Evolutionary conservation across 2,888 invertebrate genomes (phyloP).

Genomic region (Nephrotoma appendiculata): DNA sequence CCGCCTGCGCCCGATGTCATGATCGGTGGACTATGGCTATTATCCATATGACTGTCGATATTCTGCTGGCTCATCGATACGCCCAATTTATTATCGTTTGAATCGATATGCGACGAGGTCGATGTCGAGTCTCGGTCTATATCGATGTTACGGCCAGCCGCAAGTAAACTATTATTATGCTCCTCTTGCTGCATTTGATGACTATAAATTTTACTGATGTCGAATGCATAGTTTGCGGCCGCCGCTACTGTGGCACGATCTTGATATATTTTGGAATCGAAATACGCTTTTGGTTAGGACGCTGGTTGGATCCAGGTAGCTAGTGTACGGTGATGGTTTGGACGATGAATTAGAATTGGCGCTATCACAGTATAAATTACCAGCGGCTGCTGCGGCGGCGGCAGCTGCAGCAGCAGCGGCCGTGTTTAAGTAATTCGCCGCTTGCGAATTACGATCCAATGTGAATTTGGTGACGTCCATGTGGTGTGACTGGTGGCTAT

Average conservation of each 20-base stretch:
- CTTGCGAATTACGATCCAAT: conserved; percentile 24
- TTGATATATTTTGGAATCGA: conserved; percentile 34
- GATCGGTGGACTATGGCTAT: not conserved
- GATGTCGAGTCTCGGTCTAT: not conserved
- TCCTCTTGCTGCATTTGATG: conserved; percentile 25
- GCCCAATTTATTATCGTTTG: not conserved
- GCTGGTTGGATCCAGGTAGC: conserved; percentile 30
- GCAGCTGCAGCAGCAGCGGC: conserved; percentile 28
- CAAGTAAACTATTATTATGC: not conserved
- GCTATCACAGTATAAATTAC: conserved; percentile 21
- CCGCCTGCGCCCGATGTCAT: conserved; percentile 25
- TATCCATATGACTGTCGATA: conserved; percentile 1
- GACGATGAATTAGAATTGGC: conserved; percentile 13
- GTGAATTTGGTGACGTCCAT: conserved; percentile 32
- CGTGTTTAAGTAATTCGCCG: not conserved
- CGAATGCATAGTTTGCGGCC: conserved; percentile 32
- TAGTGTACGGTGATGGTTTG: conserved; percentile 29
- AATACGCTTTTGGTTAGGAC: conserved; percentile 33
- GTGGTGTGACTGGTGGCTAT: conserved; percentile 19
- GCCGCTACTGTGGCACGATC: conserved; percentile 22
- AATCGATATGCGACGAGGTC: not conserved
- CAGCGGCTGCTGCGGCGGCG: conserved; percentile 27
- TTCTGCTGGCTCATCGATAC: not conserved
- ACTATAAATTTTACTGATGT: conserved; percentile 31
- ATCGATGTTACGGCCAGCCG: not conserved